Conservation (phyloP, 2,113 vertebrate species). For the Xenopus laevis region DNA sequence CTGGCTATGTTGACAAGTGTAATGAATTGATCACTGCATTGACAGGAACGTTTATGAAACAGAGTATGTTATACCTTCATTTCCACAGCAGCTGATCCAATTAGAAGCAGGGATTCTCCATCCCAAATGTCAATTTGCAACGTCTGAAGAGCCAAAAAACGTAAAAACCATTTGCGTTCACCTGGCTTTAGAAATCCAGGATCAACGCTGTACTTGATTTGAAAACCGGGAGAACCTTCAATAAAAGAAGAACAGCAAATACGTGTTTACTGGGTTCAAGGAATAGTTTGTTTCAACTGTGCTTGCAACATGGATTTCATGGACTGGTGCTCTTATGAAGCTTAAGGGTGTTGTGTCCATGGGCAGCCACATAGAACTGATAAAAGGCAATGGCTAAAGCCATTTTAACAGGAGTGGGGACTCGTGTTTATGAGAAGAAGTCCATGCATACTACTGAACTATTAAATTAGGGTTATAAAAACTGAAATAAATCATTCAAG, state of each 20-base stretch:
- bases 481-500: not conserved
- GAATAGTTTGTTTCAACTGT: too few species aligned
- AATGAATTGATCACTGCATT: not conserved
- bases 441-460: too few species aligned
- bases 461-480: too few species aligned
- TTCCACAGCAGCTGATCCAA: conserved; percentile 80
- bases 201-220: conserved; percentile 80
- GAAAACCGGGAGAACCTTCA: conserved; percentile 74
- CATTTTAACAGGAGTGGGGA: too few species aligned
- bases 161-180: conserved; percentile 78
- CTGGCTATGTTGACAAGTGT: not conserved
- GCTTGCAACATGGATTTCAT: too few species aligned
- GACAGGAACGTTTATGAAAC: not conserved
- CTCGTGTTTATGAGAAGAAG: too few species aligned
- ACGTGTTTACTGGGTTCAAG: too few species aligned
- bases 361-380: too few species aligned
- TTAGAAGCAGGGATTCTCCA: conserved; percentile 82
- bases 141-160: conserved; percentile 78
- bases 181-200: conserved; percentile 68
- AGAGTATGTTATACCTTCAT: conserved; percentile 70
- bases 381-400: too few species aligned
- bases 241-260: not conserved
- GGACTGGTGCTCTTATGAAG: too few species aligned
- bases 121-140: conserved; percentile 92
- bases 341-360: too few species aligned